Evolutionary conservation across 2,888 invertebrate genomes (phyloP).

Genomic region (Congeria kusceri): DNA sequence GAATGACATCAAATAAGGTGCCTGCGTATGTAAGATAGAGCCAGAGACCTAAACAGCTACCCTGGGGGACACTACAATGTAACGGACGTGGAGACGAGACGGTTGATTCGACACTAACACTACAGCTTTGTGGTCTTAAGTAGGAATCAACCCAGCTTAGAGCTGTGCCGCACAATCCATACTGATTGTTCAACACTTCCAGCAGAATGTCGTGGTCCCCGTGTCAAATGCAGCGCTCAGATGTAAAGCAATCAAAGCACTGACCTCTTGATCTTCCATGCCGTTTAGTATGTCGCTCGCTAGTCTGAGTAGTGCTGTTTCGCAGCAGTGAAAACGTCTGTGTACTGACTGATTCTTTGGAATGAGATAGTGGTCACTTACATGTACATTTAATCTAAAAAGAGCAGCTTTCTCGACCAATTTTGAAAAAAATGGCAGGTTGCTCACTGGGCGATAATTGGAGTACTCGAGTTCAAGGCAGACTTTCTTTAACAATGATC

Average conservation of each 20-base stretch:
- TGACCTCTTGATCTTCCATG: constrained; percentile 4
- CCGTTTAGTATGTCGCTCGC: constrained; percentile 8
- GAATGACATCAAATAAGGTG: background rate
- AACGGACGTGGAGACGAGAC: background rate
- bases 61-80: constrained; percentile 1
- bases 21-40: constrained; percentile 1
- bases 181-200: background rate
- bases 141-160: background rate
- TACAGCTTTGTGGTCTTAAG: background rate
- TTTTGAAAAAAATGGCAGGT: background rate
- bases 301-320: constrained; percentile 19
- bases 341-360: constrained; percentile 6
- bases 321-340: constrained; percentile 1
- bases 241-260: constrained; percentile 11
- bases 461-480: background rate
- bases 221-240: constrained; percentile 12
- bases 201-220: constrained; percentile 3
- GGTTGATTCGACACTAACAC: background rate
- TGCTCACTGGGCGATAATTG: constrained; percentile 1
- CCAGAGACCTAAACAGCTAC: background rate
- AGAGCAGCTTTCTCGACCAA: background rate
- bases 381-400: background rate
- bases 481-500: background rate
- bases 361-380: background rate
- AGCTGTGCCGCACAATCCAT: background rate